Conservation (phyloP, 1,140 invertebrate genomes). For the Dendroctonus valens region DNA sequence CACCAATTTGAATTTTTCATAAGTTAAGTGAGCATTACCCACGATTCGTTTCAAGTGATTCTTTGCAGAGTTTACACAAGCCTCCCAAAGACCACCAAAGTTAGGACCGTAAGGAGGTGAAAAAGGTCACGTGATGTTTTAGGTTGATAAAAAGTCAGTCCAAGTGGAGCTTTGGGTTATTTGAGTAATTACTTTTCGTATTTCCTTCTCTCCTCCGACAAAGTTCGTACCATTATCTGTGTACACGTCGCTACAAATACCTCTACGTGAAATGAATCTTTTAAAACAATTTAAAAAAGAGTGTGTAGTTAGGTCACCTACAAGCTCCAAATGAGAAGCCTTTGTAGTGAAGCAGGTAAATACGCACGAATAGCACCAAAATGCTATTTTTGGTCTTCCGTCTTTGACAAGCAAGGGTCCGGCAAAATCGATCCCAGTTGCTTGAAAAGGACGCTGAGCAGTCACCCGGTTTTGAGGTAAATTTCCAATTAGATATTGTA, state of each 20-base stretch:
- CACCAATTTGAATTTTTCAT: conserved; percentile 5
- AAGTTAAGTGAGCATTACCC: background rate
- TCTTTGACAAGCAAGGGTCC: background rate
- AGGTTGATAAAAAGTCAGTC: background rate
- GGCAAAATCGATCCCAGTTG: too few relatives aligned
- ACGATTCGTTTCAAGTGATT: conserved; percentile 34
- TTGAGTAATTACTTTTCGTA: conserved; percentile 4
- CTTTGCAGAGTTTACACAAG: conserved; percentile 45
- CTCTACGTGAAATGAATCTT: conserved; percentile 47
- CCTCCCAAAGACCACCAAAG: conserved; percentile 48
- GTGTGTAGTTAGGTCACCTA: conserved; percentile 43
- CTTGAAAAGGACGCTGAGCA: too few relatives aligned
- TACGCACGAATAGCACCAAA: conserved; percentile 46
- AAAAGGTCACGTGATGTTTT: conserved; percentile 13
- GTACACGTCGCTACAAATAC: conserved; percentile 32
- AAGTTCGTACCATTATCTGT: conserved; percentile 36
- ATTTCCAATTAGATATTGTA: too few relatives aligned
- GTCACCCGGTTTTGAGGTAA: too few relatives aligned
- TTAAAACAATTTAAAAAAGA: conserved; percentile 46
- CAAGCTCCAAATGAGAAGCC: conserved; percentile 51
- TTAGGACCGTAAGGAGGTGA: conserved; percentile 36
- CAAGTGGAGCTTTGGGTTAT: background rate
- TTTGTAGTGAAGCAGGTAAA: conserved; percentile 47
- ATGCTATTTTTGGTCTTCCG: conserved; percentile 22
- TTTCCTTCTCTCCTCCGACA: conserved; percentile 12